Evolutionary conservation across 1,140 invertebrate genomes (phyloP).

Genomic region (Chironomus striatipennis): DNA sequence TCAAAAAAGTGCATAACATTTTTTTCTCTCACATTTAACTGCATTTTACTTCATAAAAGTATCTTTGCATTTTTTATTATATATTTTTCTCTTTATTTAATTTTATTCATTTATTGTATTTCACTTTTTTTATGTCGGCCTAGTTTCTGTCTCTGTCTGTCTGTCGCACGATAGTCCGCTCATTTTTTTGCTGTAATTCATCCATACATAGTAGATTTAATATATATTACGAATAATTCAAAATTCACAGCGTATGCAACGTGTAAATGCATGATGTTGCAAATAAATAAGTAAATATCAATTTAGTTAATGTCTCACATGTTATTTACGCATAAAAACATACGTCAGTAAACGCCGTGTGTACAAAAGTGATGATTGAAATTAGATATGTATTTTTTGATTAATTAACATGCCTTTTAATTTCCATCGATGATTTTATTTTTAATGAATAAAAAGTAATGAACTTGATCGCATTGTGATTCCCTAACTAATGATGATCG

Average conservation of each 20-base stretch:
- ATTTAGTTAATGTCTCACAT: conserved; percentile 3
- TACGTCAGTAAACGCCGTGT: not conserved
- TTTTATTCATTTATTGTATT: not conserved
- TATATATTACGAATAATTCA: not conserved
- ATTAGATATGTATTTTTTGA: not conserved
- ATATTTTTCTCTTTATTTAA: not conserved
- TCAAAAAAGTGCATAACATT: too few species aligned
- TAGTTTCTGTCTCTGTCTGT: not conserved
- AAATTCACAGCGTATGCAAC: not conserved
- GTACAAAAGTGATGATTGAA: not conserved
- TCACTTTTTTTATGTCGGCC: not conserved
- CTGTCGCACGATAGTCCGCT: not conserved
- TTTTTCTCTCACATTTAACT: too few species aligned
- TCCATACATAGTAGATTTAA: not conserved
- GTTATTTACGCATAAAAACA: conserved; percentile 7
- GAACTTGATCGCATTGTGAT: not conserved
- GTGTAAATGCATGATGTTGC: not conserved
- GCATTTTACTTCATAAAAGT: too few species aligned
- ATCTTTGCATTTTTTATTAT: not conserved
- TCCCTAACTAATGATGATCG: too few species aligned
- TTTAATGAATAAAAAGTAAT: not conserved
- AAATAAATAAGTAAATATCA: conserved; percentile 3
- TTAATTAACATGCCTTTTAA: conserved; percentile 3
- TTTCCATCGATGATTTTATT: not conserved
- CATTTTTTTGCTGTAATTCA: too few species aligned